phyloP scores from a whole-genome alignment of 2,888 invertebrate genomes.

The Protophormia terraenovae region DNA sequence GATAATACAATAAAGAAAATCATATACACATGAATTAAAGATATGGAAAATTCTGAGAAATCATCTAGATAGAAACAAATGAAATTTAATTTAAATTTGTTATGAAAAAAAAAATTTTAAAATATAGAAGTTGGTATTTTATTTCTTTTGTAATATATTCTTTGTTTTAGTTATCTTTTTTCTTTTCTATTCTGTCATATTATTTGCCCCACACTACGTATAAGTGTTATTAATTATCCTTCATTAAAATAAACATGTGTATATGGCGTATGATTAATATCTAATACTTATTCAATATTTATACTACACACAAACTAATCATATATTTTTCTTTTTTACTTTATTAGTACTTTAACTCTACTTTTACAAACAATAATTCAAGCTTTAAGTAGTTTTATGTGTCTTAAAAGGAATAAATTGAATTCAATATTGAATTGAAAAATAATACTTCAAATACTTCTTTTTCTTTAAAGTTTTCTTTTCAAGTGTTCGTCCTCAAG shows the following conservation, averaged over 20 bases:
- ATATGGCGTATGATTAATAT: constrained; percentile 11
- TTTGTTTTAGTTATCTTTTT: too few relatives aligned
- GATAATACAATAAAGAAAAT: too few relatives aligned
- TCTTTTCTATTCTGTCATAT: too few relatives aligned
- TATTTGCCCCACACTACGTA: neutral
- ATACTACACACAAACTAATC: neutral
- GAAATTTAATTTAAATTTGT: too few relatives aligned
- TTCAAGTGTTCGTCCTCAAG: neutral
- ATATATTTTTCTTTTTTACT: neutral
- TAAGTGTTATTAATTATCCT: neutral
- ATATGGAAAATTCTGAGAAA: too few relatives aligned
- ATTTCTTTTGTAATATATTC: too few relatives aligned
- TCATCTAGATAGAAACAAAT: too few relatives aligned
- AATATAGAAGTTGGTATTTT: too few relatives aligned
- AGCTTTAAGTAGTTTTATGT: neutral
- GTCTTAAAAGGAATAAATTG: neutral
- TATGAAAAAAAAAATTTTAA: too few relatives aligned
- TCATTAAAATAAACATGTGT: neutral
- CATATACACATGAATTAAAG: too few relatives aligned
- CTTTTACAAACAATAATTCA: neutral
- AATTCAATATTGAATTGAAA: neutral
- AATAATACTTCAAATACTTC: neutral
- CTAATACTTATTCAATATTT: too few relatives aligned
- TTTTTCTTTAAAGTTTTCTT: neutral
- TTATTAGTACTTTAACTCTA: neutral